Percentiles rank a stretch among this genome's conserved stretches.
phyloP scores from a whole-genome alignment of 1,140 invertebrate genomes.

The Parapsyche elsis region DNA sequence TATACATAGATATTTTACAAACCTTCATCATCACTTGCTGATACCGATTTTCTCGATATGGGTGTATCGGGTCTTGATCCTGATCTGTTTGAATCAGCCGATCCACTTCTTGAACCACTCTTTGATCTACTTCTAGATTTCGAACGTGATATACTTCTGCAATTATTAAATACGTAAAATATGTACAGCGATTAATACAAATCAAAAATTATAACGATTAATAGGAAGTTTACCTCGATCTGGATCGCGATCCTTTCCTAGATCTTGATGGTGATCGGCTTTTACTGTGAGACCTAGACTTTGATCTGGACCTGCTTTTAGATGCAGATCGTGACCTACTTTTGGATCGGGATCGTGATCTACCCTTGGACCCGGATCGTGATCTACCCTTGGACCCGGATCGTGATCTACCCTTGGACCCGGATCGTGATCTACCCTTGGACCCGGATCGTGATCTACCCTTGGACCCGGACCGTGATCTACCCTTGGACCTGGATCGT shows the following conservation, averaged over 20 bases:
- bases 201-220: not conserved
- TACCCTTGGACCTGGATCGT: slow-evolving; percentile 58
- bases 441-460: slow-evolving; percentile 61
- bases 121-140: slow-evolving; percentile 53
- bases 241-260: slow-evolving; percentile 57
- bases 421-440: slow-evolving; percentile 58
- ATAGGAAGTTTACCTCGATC: slow-evolving; percentile 54
- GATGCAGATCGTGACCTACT: slow-evolving; percentile 59
- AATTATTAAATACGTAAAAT: not conserved
- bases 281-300: slow-evolving; percentile 60
- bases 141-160: slow-evolving; percentile 57
- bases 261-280: no score
- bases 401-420: slow-evolving; percentile 61
- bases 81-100: slow-evolving; percentile 53
- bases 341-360: slow-evolving; percentile 58
- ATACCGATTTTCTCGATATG: slow-evolving; percentile 67
- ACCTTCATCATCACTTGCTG: slow-evolving; percentile 67
- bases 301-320: slow-evolving; percentile 57
- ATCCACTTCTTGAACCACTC: slow-evolving; percentile 57
- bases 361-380: slow-evolving; percentile 60
- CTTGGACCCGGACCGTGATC: slow-evolving; percentile 55
- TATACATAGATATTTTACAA: slow-evolving; percentile 35
- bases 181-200: not conserved
- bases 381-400: slow-evolving; percentile 58
- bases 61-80: slow-evolving; percentile 66